Evolutionary conservation across 2,113 vertebrate species (phyloP), one percentile per base, ranked within the genome.

Genomic region (Rhynchopsitta pachyrhyncha): DNA sequence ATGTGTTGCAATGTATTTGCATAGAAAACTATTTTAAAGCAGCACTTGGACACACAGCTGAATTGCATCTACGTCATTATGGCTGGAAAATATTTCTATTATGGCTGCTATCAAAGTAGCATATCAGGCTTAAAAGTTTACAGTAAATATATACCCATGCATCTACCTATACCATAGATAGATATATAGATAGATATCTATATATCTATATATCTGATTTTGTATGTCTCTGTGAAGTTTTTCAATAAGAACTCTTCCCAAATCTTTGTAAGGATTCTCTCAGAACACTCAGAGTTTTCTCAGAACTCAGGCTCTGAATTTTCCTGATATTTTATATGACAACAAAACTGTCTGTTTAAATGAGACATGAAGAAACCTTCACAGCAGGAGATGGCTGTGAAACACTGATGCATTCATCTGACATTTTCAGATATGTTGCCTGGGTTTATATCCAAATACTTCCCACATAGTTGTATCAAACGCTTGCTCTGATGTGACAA

Each of bases 371-470:
- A 70, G 76, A 70, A 92, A 67, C 31, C 10, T 74, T 90, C 91
- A 25, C 67, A 82, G 49, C 53, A 86, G 53, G 82, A 96, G 67
- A 70, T 80, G 69, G 59, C 49, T 77, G 67, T 83, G 88, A 68
- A 95, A 70, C 27, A 47, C 67, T 93, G 76, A 93, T 80, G n/a
- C 39, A 82, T 84, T 89, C 74, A 52, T 95, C 47, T 83, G 90
- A 94, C 92, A 85, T 95, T 96, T 97, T 94, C 87, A 85, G 62
- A 82, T 91, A 55, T 66, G 59, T 90, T 94, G 92, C 85, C 93
- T 92, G 53, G 35, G 33, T 91, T 90, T 93, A 77, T 76, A 66
- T 88, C 39, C 49, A 76, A 82, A 67, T 57, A 90, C 37, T 80
- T 87, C 75, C 82, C 55, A 93, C 24, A 44, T 17, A 68, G 49